Evolutionary conservation across 2,888 invertebrate genomes (phyloP).

Genomic region (Trissoscelio sp.): DNA sequence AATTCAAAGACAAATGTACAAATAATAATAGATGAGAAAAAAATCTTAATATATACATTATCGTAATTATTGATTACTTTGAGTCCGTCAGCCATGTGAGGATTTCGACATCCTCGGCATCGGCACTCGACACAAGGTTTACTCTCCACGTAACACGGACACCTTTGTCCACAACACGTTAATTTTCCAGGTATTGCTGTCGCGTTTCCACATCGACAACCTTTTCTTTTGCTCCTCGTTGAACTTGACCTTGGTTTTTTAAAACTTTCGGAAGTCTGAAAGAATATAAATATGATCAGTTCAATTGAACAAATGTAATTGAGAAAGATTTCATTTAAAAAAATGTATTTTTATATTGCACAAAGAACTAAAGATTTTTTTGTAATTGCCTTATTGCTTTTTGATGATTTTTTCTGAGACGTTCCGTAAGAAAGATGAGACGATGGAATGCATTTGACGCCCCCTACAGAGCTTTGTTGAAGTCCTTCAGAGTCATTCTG

Average conservation of each 20-base stretch:
- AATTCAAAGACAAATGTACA: background rate
- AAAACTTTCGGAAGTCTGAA: constrained; percentile 82
- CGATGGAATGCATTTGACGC: constrained; percentile 81
- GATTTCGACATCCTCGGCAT: constrained; percentile 96
- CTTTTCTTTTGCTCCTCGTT: constrained; percentile 86
- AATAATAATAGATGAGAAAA: constrained; percentile 9
- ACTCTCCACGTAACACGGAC: constrained; percentile 96
- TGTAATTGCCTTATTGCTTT: constrained; percentile 81
- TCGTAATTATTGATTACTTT: constrained; percentile 85
- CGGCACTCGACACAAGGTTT: constrained; percentile 95
- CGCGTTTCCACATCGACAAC: constrained; percentile 96
- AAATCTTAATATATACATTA: constrained; percentile 49
- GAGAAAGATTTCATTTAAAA: too few relatives aligned
- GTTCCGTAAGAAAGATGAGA: constrained; percentile 80
- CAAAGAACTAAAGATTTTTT: too few relatives aligned
- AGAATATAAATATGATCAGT: background rate
- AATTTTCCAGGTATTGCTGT: constrained; percentile 94
- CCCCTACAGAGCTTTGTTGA: constrained; percentile 79
- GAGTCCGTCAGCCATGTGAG: constrained; percentile 92
- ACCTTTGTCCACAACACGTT: constrained; percentile 96
- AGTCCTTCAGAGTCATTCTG: constrained; percentile 62
- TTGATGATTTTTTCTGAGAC: constrained; percentile 81
- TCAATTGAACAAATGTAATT: too few relatives aligned
- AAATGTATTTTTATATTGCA: background rate
- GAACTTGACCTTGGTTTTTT: constrained; percentile 84